phyloP scores from a whole-genome alignment of 2,113 vertebrate species.

The Agapornis roseicollis region DNA sequence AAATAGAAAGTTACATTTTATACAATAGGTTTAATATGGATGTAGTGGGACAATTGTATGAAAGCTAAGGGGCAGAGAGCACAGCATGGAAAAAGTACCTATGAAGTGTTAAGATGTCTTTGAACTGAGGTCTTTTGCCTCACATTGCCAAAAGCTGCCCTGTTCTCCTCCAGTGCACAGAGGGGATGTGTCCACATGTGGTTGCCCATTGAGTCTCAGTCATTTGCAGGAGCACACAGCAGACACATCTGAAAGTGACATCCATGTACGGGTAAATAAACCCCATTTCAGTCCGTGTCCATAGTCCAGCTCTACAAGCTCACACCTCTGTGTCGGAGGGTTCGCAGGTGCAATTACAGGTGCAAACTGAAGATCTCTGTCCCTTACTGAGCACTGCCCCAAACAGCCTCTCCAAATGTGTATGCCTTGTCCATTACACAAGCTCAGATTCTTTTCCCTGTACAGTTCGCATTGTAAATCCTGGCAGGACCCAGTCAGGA shows the following conservation, averaged over 20 bases:
- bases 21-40: neutral
- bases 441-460: neutral
- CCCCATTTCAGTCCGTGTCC: neutral
- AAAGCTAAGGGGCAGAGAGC: neutral
- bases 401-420: rapidly evolving
- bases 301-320: neutral
- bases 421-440: neutral
- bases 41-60: neutral
- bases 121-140: neutral
- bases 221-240: neutral
- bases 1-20: neutral
- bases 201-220: neutral
- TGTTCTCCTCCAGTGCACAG: rapidly evolving
- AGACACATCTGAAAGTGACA: neutral
- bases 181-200: rapidly evolving
- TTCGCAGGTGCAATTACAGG: neutral
- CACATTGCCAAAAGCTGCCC: neutral
- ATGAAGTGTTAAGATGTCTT: neutral
- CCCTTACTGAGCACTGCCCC: neutral
- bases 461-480: neutral
- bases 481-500: neutral
- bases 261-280: neutral
- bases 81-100: neutral
- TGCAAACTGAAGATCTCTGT: neutral
- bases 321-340: neutral